These are phyloP conservation scores for Gyrodactylus salaris DNA, from an alignment of 1,140 invertebrate genomes.

Conservation along the genomic window DNA sequence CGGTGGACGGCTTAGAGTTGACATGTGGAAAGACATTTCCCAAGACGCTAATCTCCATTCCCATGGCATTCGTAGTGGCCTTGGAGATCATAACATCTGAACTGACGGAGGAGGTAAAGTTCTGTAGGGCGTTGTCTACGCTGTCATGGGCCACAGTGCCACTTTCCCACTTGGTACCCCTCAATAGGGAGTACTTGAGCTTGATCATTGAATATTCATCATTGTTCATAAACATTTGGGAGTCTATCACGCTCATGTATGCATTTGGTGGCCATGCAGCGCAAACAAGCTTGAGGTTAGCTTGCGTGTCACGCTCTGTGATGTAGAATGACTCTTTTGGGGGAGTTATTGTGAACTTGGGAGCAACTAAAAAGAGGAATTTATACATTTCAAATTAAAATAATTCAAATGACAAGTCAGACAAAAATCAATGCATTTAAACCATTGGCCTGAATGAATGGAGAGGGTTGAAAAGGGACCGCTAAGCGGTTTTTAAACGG, in stretches of 20 bases:
- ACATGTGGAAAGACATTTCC: neutral
- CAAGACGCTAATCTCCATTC: neutral
- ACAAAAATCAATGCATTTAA: too few relatives aligned
- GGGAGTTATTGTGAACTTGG: neutral
- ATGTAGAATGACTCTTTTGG: neutral
- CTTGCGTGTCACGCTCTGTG: neutral
- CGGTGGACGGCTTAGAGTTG: neutral
- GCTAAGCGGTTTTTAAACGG: too few relatives aligned
- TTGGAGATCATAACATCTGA: neutral
- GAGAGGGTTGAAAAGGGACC: too few relatives aligned
- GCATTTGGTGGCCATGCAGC: neutral
- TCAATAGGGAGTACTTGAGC: neutral
- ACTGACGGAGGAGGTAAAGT: neutral
- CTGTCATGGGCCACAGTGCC: neutral
- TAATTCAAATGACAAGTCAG: neutral
- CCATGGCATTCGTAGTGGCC: neutral
- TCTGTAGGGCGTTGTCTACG: neutral
- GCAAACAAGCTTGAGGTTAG: neutral
- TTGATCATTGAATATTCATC: neutral
- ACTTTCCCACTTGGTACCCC: neutral
- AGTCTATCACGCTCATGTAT: neutral
- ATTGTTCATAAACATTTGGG: neutral
- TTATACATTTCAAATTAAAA: neutral
- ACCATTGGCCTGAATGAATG: too few relatives aligned
- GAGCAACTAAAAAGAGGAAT: neutral